Conservation (phyloP, 2,113 vertebrate genomes). For the Strix uralensis region DNA sequence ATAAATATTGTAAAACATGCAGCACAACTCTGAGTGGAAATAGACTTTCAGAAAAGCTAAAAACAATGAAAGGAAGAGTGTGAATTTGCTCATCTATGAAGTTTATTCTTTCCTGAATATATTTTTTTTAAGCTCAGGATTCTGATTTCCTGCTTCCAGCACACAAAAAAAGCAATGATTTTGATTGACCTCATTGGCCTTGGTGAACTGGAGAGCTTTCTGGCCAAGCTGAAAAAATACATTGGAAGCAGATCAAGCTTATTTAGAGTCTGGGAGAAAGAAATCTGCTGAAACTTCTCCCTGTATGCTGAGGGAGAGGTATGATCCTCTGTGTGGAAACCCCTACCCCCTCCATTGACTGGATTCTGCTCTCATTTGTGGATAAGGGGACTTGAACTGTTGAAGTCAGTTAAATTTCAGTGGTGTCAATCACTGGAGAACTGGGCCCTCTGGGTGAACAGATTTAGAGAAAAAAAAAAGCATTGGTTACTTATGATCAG, state of each 20-base stretch:
- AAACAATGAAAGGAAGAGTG: not conserved
- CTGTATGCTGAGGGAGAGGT: not conserved
- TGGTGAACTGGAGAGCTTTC: not conserved
- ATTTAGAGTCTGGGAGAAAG: not conserved
- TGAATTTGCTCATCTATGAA: not conserved
- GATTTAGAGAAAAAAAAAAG: not conserved
- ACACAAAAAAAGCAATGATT: not conserved
- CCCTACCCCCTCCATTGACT: fast-evolving
- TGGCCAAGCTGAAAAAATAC: not conserved
- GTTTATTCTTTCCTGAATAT: not conserved
- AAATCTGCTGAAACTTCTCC: not conserved
- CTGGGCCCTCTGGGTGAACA: not conserved
- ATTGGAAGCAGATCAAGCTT: not conserved
- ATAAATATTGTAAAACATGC: not conserved
- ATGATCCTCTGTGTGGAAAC: not conserved
- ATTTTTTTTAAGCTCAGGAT: not conserved
- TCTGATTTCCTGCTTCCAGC: not conserved
- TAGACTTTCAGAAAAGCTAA: not conserved
- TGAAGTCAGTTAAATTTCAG: not conserved
- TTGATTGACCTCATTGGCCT: not conserved
- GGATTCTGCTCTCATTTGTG: not conserved
- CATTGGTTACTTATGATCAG: not conserved
- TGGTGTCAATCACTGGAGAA: not conserved
- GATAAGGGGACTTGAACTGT: not conserved
- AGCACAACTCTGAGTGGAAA: not conserved